phyloP scores from a whole-genome alignment of 1,140 invertebrate species.

The Ceratitis capitata region DNA sequence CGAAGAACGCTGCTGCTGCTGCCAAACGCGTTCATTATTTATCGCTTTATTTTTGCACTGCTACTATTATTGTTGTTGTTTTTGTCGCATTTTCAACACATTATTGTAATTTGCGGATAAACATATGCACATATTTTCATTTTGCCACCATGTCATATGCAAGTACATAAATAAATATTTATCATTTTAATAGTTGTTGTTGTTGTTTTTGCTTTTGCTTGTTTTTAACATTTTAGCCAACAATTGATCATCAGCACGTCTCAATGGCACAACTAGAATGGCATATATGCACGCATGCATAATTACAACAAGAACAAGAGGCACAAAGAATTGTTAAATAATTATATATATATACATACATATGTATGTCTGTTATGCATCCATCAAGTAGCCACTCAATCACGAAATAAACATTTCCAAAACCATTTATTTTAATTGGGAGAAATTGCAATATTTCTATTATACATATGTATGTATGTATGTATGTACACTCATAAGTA shows the following conservation, averaged over 20 bases:
- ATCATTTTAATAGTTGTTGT: too few species aligned
- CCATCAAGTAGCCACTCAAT: conserved; percentile 14
- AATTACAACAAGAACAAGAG: too few species aligned
- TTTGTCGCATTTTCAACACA: not conserved
- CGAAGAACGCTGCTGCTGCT: too few species aligned
- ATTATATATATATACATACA: not conserved
- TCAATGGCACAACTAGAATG: not conserved
- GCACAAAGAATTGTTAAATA: too few species aligned
- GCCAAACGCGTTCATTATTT: not conserved
- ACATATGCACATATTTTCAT: not conserved
- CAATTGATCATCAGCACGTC: not conserved
- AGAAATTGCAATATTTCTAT: conserved; percentile 31
- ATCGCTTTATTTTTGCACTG: not conserved
- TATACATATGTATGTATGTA: too few species aligned
- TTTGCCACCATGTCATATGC: not conserved
- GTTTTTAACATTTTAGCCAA: not conserved
- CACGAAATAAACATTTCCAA: conserved; percentile 16
- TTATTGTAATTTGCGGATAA: not conserved
- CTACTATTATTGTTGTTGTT: not conserved
- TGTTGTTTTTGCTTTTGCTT: not conserved
- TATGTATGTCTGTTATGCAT: not conserved
- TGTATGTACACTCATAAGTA: too few species aligned
- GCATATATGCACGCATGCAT: not conserved
- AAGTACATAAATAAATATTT: too few species aligned
- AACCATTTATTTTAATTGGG: conserved; percentile 30